Conservation (phyloP, 2,113 vertebrate genomes). For the Phaetusa simplex region DNA sequence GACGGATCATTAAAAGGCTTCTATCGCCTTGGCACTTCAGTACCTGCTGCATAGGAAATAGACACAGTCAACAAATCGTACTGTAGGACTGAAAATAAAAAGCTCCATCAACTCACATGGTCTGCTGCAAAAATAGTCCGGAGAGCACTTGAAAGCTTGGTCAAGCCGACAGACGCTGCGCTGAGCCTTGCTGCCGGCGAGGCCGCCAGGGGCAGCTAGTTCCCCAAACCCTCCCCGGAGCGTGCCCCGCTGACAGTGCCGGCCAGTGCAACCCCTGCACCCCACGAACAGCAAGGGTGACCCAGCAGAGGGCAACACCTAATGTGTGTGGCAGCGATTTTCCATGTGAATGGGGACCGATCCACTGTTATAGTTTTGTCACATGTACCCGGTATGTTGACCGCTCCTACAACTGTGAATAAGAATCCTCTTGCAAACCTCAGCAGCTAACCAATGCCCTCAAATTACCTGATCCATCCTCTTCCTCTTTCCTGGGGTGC, state of each 20-base stretch:
- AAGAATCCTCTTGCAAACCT: neutral
- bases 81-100: constrained; percentile 51
- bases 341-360: neutral
- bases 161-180: neutral
- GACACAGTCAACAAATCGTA: neutral
- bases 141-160: neutral
- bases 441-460: neutral
- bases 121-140: neutral
- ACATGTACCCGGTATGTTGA: neutral
- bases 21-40: neutral
- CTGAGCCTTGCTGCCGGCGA: neutral
- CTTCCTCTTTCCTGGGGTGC: neutral
- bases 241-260: neutral
- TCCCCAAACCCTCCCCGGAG: neutral
- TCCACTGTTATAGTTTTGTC: neutral
- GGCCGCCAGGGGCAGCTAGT: neutral
- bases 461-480: neutral
- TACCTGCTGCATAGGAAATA: neutral
- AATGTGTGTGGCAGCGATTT: neutral
- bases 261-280: neutral
- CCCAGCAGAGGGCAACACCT: neutral
- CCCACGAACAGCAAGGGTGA: neutral
- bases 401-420: neutral
- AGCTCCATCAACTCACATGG: neutral
- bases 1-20: neutral